Base-by-base conservation (phyloP, 2,113 vertebrate genomes). In the Anas platyrhynchos region DNA sequence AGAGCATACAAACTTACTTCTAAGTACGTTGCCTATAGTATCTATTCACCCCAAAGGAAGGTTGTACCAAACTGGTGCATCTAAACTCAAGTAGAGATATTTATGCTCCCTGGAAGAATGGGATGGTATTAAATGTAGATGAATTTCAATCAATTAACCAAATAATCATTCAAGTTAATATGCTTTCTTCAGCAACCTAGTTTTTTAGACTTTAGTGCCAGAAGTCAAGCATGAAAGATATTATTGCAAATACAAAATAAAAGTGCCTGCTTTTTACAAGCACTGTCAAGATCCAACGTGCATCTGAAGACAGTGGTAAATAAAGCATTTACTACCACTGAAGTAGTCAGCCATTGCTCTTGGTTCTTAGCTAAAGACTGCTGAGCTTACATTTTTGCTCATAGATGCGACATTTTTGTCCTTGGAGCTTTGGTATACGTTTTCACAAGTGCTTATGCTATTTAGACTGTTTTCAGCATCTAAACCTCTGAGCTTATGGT, bases 251-350 rank as follows among this genome's bases (percentile, higher is more conserved):
- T 26, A 54, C 11, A 76, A 93, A 91, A 66, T n/a, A 65, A 31
- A 67, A 75, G 7, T 9, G 36, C 15, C 44, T 38, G 8, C 0
- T 66, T 69, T 83, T 86, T 32, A 46, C 8, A 69, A 58, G 41
- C 36, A 11, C 4, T 32, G 5, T 74, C 55, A 78, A 32, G 46
- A 83, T 13, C 13, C 58, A 63, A 50, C 3, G 36, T 0, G 0
- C 38, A 23, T 56, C 61, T 89, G 55, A 91, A 89, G 14, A 8
- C 32, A 58, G 20, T n/a, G 61, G 75, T 86, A 76, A 72, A 54
- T 31, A 74, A 85, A 80, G 17, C 8, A 61, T 73, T 83, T 80
- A 21, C 18, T 72, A 20, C 22, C 3, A 34, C 13, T 69, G 63
- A 71, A 56, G 16, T 8, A 77, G 15, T 38, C 0, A 1, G 78